A percentile compares a stretch with the other conserved stretches of the same genome.
These are phyloP conservation scores for Dasyornis broadbenti DNA, from an alignment of 2,113 vertebrate genomes.

Conservation along the genomic window DNA sequence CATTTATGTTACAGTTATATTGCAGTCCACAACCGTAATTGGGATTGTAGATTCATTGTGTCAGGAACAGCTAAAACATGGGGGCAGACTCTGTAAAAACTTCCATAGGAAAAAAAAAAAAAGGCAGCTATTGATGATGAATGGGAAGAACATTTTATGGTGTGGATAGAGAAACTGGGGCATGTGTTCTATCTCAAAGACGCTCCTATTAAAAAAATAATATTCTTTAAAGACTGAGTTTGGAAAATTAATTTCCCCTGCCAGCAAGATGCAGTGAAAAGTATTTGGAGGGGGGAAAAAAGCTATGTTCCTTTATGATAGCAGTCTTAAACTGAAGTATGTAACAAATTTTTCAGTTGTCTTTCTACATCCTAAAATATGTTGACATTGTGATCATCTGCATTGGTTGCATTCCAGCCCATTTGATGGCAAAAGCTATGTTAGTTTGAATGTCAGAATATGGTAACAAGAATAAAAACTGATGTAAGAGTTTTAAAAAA, in stretches of 20 bases:
- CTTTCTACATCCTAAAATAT: not conserved
- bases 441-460: not conserved
- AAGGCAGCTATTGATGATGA: not conserved
- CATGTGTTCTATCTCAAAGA: slow-evolving; percentile 55
- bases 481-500: not conserved
- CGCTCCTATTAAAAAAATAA: slow-evolving; percentile 52
- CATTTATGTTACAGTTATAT: not conserved
- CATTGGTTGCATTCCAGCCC: not conserved
- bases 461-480: not conserved
- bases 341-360: not conserved
- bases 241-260: slow-evolving; percentile 50
- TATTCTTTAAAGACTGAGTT: slow-evolving; percentile 37
- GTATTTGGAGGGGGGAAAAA: not conserved
- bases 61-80: not conserved
- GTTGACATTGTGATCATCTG: not conserved
- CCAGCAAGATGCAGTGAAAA: not conserved
- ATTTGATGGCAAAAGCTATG: not conserved
- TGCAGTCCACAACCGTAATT: not conserved
- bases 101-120: not conserved
- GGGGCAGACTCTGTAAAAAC: not conserved
- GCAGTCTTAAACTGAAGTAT: not conserved
- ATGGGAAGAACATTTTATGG: slow-evolving; percentile 43
- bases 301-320: not conserved
- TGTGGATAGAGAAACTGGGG: slow-evolving; percentile 6
- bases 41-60: not conserved